A percentile compares a stretch with the other conserved stretches of the same genome.
Conservation (phyloP, 1,140 invertebrate genomes). For the Brachionus asplanchnoidis region DNA sequence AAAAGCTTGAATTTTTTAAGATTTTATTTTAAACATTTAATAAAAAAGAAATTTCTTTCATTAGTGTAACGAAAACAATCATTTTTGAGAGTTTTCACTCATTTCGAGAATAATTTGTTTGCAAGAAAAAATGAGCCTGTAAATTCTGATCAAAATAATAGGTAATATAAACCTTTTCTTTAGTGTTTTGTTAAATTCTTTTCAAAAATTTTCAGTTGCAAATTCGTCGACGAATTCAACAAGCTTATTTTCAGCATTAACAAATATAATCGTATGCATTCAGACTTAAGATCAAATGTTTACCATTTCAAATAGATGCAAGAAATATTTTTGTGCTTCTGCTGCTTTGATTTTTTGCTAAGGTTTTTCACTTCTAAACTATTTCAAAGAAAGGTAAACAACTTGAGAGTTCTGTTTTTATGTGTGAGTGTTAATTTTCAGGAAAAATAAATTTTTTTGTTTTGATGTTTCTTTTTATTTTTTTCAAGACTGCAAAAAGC, state of each 20-base stretch:
- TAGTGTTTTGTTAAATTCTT: neutral
- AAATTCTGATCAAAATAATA: constrained; percentile 7
- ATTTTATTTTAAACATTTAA: neutral
- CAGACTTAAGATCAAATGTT: neutral
- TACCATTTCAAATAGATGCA: neutral
- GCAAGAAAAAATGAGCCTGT: neutral
- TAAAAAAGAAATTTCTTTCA: neutral
- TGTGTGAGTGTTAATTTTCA: neutral
- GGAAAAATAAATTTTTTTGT: neutral
- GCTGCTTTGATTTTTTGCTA: neutral
- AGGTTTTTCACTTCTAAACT: neutral
- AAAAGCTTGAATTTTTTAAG: neutral
- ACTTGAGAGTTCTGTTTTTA: constrained; percentile 22
- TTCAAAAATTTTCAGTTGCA: neutral
- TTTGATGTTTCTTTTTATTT: neutral
- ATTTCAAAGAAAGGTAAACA: constrained; percentile 3
- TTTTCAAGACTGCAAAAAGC: neutral
- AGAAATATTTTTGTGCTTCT: neutral
- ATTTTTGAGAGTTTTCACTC: neutral
- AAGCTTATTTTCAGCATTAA: neutral
- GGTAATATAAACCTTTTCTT: neutral
- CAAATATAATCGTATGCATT: neutral
- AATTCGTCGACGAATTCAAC: neutral
- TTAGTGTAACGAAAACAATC: constrained; percentile 33
- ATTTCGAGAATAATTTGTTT: constrained; percentile 34